Evolutionary conservation across 2,888 invertebrate genomes (phyloP).

Genomic region (Lasioglossum zephyrum): DNA sequence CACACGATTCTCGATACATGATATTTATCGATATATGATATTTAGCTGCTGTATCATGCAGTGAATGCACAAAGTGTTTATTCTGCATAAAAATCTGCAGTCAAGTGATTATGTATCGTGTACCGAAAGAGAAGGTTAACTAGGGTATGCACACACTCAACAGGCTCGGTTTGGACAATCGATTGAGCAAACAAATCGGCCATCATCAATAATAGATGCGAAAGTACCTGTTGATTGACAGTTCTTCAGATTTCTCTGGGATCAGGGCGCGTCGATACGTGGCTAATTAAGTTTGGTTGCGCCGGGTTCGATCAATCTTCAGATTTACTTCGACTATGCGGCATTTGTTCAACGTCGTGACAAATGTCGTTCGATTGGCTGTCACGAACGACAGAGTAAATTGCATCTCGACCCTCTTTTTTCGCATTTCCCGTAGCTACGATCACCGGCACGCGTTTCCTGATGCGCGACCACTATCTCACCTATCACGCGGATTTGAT

Average conservation of each 20-base stretch:
- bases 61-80: background rate
- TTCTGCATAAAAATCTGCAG: background rate
- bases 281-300: slow-evolving; percentile 38
- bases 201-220: slow-evolving; percentile 32
- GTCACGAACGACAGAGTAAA: slow-evolving; percentile 61
- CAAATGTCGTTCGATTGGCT: slow-evolving; percentile 59
- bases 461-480: slow-evolving; percentile 8
- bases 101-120: background rate
- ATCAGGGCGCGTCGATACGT: slow-evolving; percentile 25
- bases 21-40: background rate
- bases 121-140: background rate
- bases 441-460: slow-evolving; percentile 32
- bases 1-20: background rate
- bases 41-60: background rate
- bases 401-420: slow-evolving; percentile 57
- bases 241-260: slow-evolving; percentile 22
- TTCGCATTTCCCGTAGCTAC: slow-evolving; percentile 26
- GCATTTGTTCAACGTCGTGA: slow-evolving; percentile 46
- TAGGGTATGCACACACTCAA: background rate
- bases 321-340: slow-evolving; percentile 34
- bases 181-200: slow-evolving; percentile 24
- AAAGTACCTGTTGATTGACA: slow-evolving; percentile 50
- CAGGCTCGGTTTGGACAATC: background rate
- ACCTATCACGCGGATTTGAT: slow-evolving; percentile 21
- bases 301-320: slow-evolving; percentile 22